Base-by-base conservation (phyloP, 2,113 vertebrate genomes). In the Hippocampus abdominalis region DNA sequence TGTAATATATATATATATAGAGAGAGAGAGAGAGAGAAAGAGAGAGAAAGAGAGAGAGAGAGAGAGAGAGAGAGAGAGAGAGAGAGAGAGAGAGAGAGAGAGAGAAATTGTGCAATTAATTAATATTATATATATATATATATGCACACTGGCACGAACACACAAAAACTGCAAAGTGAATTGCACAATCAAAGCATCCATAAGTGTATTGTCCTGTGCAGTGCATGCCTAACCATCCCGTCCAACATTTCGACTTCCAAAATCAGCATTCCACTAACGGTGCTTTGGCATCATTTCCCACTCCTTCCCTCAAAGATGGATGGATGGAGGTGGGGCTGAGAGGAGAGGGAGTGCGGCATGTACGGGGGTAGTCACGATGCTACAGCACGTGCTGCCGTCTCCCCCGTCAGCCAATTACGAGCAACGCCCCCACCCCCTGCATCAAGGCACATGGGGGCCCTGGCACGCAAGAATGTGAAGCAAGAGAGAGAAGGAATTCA, bases 371-470 rank as follows among this genome's bases (percentile, higher is more conserved):
- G 90, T 89, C 89, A 91, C 83, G 70, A 79, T 27, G 68, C 83
- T 74, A 11, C 29, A 32, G 82, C 90, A 91, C 75, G 82, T 92
- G 90, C 80, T 72, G 44, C 71, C 75, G 69, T 76, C 78, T 70
- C 71, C 74, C 79, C 59, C 71, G 32, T n/a, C 51, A 80, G 75
- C 77, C 82, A 87, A 87, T 89, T 84, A 87, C 74, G 81, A 84
- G 59, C 73, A 67, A 51, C 59, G 73, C 59, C 76, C 66, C 32
- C 32, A 36, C 70, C 66, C 44, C 36, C 18, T 72, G 77, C 74
- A 62, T 66, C 78, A 71, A 64, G 74, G 51, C 67, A 64, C 68
- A 57, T 66, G 81, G 76, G 70, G 32, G 70, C 63, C 61, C 80
- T 75, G 81, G 67, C 83, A 90, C 62, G 70, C 81, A 81, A 81